Evolutionary conservation across 2,888 invertebrate genomes (phyloP).

Genomic region (Agrochola macilenta): DNA sequence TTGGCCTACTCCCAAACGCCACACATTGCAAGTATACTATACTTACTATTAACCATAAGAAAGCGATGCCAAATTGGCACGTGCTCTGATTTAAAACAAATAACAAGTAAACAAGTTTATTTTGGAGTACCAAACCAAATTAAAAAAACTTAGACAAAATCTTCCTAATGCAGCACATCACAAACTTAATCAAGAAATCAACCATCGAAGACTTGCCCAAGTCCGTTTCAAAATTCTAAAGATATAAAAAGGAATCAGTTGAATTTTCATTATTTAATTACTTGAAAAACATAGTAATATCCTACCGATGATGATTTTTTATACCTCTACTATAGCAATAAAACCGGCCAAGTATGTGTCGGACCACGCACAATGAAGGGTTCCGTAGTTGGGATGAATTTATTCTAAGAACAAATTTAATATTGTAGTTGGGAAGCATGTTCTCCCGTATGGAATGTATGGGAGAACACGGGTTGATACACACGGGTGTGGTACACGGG

Average conservation of each 20-base stretch:
- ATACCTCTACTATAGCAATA: too few relatives aligned
- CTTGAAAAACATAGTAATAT: too few relatives aligned
- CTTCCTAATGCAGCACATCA: background rate
- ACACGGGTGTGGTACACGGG: too few relatives aligned
- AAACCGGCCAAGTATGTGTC: too few relatives aligned
- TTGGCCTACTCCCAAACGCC: conserved; percentile 47
- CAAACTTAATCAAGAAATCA: background rate
- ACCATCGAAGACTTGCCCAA: background rate
- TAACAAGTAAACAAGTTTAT: background rate
- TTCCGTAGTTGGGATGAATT: too few relatives aligned
- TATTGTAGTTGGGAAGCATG: too few relatives aligned
- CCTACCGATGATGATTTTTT: too few relatives aligned
- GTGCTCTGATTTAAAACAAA: background rate
- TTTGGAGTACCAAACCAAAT: background rate
- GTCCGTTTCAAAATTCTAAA: background rate
- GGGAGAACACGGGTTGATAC: too few relatives aligned
- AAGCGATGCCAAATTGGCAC: conserved; percentile 42
- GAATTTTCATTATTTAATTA: too few relatives aligned
- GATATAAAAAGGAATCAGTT: background rate
- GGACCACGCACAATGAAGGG: too few relatives aligned
- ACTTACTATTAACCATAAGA: conserved; percentile 19
- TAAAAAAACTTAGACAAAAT: background rate
- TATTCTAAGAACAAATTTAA: too few relatives aligned
- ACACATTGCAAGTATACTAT: conserved; percentile 33
- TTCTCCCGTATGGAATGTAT: too few relatives aligned